Percentiles rank a stretch among this genome's conserved stretches.
These are phyloP conservation scores for Serranus cabrilla DNA, from an alignment of 2,797 vertebrate genomes.

Conservation along the genomic window DNA sequence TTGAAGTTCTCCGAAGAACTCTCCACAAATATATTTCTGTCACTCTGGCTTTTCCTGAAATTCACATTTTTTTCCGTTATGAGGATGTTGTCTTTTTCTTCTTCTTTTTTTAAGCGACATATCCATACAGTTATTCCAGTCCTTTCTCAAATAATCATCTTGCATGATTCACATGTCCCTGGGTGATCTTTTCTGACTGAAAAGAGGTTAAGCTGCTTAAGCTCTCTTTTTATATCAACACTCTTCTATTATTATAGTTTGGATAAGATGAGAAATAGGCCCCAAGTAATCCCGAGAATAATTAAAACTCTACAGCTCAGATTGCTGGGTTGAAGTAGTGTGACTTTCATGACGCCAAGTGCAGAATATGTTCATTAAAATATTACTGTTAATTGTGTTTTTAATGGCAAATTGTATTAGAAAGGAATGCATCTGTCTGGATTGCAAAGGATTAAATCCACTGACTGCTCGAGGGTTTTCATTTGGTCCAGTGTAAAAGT, in stretches of 20 bases:
- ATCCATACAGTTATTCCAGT: slow-evolving; percentile 47
- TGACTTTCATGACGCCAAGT: slow-evolving; percentile 37
- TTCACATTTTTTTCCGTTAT: neutral
- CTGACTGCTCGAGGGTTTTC: neutral
- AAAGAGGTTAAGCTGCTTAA: slow-evolving; percentile 77
- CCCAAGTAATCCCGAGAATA: slow-evolving; percentile 60
- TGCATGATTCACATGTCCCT: slow-evolving; percentile 62
- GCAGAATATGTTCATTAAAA: slow-evolving; percentile 22
- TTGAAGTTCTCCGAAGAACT: slow-evolving; percentile 18
- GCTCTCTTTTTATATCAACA: slow-evolving; percentile 66
- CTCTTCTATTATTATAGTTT: slow-evolving; percentile 61
- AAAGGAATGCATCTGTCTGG: slow-evolving; percentile 8
- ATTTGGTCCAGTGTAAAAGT: slow-evolving; percentile 17
- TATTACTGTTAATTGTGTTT: slow-evolving; percentile 20
- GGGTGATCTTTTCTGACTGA: slow-evolving; percentile 63
- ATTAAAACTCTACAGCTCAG: slow-evolving; percentile 62
- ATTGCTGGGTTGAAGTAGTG: slow-evolving; percentile 41
- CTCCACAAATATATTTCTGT: slow-evolving; percentile 17
- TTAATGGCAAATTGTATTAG: slow-evolving; percentile 11
- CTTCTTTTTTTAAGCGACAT: slow-evolving; percentile 17
- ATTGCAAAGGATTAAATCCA: slow-evolving; percentile 19
- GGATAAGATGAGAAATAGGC: slow-evolving; percentile 59
- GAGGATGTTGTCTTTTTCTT: slow-evolving; percentile 21
- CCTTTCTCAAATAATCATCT: slow-evolving; percentile 61
- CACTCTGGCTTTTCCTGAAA: slow-evolving; percentile 18